Conservation (phyloP, 2,797 vertebrate species). For the Schizopygopsis malacanthus region DNA sequence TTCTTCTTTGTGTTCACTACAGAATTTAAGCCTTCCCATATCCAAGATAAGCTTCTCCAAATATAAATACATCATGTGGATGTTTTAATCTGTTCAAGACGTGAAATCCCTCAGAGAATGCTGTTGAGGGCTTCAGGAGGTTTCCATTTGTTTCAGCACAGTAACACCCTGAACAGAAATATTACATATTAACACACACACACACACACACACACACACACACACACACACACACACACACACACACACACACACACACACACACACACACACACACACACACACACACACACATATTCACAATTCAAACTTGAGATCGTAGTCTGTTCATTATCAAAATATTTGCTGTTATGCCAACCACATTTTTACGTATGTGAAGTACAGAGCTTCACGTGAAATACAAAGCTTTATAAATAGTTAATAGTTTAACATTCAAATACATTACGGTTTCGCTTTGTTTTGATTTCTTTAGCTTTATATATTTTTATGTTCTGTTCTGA, state of each 20-base stretch:
- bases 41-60: constrained; percentile 26
- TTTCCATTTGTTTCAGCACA: constrained; percentile 33
- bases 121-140: not conserved
- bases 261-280: not conserved
- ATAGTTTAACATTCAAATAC: too few relatives aligned
- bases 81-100: constrained; percentile 35
- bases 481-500: too few relatives aligned
- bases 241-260: not conserved
- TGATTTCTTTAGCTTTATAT: too few relatives aligned
- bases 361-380: too few relatives aligned
- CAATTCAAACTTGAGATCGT: too few relatives aligned
- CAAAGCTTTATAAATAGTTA: too few relatives aligned
- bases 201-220: not conserved
- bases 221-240: too few relatives aligned
- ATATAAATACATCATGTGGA: constrained; percentile 41
- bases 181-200: not conserved
- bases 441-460: too few relatives aligned
- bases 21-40: constrained; percentile 1
- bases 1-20: constrained; percentile 14
- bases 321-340: too few relatives aligned
- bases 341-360: too few relatives aligned
- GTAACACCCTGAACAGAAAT: constrained; percentile 33
- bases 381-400: too few relatives aligned
- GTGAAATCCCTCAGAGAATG: constrained; percentile 10
- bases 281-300: too few relatives aligned